Evolutionary conservation across 1,140 invertebrate genomes (phyloP).

Genomic region (Drosophila miranda): DNA sequence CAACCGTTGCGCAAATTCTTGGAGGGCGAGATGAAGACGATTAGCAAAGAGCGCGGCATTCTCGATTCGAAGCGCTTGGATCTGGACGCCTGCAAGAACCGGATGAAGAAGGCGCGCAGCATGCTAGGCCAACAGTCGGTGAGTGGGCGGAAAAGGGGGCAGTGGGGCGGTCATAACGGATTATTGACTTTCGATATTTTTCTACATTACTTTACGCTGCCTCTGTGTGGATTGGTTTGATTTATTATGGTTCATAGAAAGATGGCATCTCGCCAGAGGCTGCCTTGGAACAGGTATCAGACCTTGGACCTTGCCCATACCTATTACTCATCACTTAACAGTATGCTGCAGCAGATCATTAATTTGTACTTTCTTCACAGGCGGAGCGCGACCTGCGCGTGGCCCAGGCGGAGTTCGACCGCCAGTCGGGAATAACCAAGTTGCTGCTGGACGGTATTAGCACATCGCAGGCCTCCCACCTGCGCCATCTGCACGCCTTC

Average conservation of each 20-base stretch:
- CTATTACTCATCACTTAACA: conserved; percentile 2
- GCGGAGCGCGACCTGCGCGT: conserved; percentile 94
- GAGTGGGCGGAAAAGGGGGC: conserved; percentile 68
- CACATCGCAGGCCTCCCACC: conserved; percentile 92
- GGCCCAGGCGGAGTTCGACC: conserved; percentile 96
- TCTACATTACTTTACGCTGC: conserved; percentile 46
- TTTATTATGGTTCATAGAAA: conserved; percentile 84
- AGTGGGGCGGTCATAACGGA: conserved; percentile 27
- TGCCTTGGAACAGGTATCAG: conserved; percentile 89
- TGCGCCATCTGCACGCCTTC: conserved; percentile 94
- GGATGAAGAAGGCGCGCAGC: conserved; percentile 93
- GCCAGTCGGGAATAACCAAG: conserved; percentile 96
- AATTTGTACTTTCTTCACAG: conserved; percentile 83
- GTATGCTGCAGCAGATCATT: conserved; percentile 1
- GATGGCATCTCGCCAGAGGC: conserved; percentile 90
- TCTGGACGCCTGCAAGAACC: conserved; percentile 95
- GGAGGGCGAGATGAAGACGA: conserved; percentile 98
- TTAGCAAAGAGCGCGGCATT: conserved; percentile 89
- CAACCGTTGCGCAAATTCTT: conserved; percentile 95
- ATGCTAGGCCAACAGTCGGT: conserved; percentile 92
- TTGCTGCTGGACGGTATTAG: conserved; percentile 93
- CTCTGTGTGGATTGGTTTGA: conserved; percentile 27
- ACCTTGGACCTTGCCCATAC: conserved; percentile 3
- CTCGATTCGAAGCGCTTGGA: conserved; percentile 92
- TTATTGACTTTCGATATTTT: conserved; percentile 41